Percentiles rank a stretch among this genome's conserved stretches.
These are phyloP conservation scores for Onychostruthus taczanowskii DNA, from an alignment of 2,113 vertebrate genomes.

Conservation along the genomic window DNA sequence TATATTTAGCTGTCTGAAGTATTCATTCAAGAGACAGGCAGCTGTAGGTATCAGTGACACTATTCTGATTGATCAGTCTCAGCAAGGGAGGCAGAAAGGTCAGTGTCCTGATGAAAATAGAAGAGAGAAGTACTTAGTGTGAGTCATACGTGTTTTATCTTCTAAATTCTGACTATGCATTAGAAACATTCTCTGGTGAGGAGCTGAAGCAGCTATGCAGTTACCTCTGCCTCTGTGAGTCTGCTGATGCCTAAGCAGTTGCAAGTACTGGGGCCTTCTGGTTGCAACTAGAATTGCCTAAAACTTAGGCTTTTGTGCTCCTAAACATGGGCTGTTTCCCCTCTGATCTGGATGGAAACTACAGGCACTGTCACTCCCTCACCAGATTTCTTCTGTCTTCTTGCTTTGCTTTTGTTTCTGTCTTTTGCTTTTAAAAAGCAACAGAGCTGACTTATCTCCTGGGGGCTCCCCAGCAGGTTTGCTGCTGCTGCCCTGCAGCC, in stretches of 20 bases:
- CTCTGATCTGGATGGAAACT: not conserved
- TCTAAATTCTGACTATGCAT: not conserved
- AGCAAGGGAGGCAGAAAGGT: not conserved
- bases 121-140: not conserved
- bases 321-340: not conserved
- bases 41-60: not conserved
- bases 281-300: not conserved
- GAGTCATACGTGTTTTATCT: not conserved
- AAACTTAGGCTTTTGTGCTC: not conserved
- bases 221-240: not conserved
- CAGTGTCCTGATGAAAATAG: not conserved
- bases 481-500: accelerated
- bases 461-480: not conserved
- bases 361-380: not conserved
- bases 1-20: not conserved
- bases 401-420: not conserved
- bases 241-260: not conserved
- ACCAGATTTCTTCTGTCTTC: not conserved
- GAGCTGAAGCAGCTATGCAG: not conserved
- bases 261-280: not conserved
- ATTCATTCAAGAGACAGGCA: not conserved
- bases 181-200: not conserved
- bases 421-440: not conserved
- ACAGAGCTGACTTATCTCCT: not conserved
- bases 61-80: not conserved